Evolutionary conservation across 2,888 invertebrate species (phyloP).

Genomic region (Argyresthia albistria): DNA sequence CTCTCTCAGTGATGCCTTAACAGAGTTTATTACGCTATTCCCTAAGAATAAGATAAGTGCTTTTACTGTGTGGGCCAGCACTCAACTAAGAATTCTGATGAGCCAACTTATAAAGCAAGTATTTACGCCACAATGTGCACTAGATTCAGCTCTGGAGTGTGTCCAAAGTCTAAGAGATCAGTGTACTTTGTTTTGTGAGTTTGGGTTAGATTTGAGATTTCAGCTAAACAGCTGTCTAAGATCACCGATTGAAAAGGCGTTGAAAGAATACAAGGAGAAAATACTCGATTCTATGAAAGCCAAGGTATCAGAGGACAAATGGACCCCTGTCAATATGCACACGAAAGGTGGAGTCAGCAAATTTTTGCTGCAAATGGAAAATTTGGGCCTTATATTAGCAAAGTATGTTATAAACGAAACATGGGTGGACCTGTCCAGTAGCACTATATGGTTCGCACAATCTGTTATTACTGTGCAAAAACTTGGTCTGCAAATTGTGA

Average conservation of each 20-base stretch:
- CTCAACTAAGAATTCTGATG: slow-evolving; percentile 84
- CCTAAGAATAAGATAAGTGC: slow-evolving; percentile 76
- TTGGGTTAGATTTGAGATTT: slow-evolving; percentile 93
- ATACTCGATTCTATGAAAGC: slow-evolving; percentile 86
- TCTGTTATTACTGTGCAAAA: slow-evolving; percentile 81
- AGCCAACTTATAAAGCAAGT: slow-evolving; percentile 89
- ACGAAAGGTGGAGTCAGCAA: slow-evolving; percentile 79
- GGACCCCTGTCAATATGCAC: slow-evolving; percentile 87
- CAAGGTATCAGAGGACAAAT: slow-evolving; percentile 84
- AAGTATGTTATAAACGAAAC: slow-evolving; percentile 74
- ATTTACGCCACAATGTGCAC: slow-evolving; percentile 89
- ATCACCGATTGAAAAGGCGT: slow-evolving; percentile 80
- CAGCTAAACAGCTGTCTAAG: slow-evolving; percentile 90
- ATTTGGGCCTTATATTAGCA: slow-evolving; percentile 78
- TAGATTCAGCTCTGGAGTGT: slow-evolving; percentile 89
- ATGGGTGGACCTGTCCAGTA: slow-evolving; percentile 84
- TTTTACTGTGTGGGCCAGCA: slow-evolving; percentile 93
- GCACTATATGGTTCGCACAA: slow-evolving; percentile 86
- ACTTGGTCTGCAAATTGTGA: slow-evolving; percentile 82
- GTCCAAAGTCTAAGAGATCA: slow-evolving; percentile 85
- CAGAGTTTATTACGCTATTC: slow-evolving; percentile 79
- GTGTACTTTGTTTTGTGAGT: slow-evolving; percentile 73
- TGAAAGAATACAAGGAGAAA: slow-evolving; percentile 86
- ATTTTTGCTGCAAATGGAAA: slow-evolving; percentile 79
- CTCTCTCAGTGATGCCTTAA: slow-evolving; percentile 81